Percentiles rank a stretch among this genome's conserved stretches.
Conservation (phyloP, 2,113 vertebrate genomes). For the Archilochus colubris region DNA sequence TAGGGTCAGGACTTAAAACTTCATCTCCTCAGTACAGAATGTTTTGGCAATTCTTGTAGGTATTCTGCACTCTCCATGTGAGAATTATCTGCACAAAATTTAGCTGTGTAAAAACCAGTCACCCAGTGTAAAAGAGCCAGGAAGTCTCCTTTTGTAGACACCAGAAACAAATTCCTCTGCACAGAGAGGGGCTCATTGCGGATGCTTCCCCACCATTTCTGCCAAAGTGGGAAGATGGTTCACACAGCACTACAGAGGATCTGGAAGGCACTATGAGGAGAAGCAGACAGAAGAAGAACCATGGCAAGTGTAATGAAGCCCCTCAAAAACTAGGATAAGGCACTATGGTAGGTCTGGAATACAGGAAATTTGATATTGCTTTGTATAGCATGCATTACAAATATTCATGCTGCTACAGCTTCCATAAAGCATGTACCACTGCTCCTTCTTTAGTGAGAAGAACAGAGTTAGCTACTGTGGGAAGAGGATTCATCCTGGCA, state of each 20-base stretch:
- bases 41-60: background rate
- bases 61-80: background rate
- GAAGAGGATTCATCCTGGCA: background rate
- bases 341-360: background rate
- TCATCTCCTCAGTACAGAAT: background rate
- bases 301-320: rapidly evolving
- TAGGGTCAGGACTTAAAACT: background rate
- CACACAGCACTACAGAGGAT: background rate
- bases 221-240: background rate
- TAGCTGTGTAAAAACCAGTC: background rate
- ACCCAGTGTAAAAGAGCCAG: background rate
- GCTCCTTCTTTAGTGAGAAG: background rate
- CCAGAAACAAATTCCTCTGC: background rate
- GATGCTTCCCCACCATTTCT: background rate
- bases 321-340: background rate
- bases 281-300: background rate
- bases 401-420: background rate
- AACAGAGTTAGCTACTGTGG: background rate
- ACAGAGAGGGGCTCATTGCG: background rate
- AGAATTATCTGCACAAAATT: background rate
- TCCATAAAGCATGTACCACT: background rate
- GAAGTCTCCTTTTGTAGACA: background rate
- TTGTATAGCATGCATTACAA: background rate
- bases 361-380: background rate
- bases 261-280: background rate